These are phyloP conservation scores for Spodoptera frugiperda DNA, from an alignment of 1,140 invertebrate genomes.

Conservation along the genomic window DNA sequence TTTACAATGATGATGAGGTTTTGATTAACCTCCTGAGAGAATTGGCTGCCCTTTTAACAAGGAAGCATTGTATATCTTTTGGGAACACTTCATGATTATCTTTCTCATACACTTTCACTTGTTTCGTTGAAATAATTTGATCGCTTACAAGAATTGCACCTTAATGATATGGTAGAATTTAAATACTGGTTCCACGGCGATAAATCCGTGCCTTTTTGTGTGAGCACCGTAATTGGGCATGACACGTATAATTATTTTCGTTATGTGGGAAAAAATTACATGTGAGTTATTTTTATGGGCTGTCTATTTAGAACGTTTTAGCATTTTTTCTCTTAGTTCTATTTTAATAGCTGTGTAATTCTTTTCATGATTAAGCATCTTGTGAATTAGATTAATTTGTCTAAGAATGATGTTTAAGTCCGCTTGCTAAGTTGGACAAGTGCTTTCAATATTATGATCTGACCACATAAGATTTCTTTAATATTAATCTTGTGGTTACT, in stretches of 20 bases:
- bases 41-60: conserved; percentile 38
- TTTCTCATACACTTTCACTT: conserved; percentile 51
- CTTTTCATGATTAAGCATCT: too few relatives aligned
- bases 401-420: background rate
- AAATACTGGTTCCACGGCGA: conserved; percentile 36
- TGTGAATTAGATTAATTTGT: background rate
- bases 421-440: background rate
- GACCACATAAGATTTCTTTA: too few relatives aligned
- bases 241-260: conserved; percentile 35
- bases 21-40: conserved; percentile 36
- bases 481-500: background rate
- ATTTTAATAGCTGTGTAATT: background rate
- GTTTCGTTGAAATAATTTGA: conserved; percentile 48
- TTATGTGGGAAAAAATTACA: conserved; percentile 25
- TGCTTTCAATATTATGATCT: too few relatives aligned
- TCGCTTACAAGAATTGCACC: conserved; percentile 41
- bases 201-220: conserved; percentile 39
- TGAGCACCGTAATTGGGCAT: conserved; percentile 17
- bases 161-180: conserved; percentile 37
- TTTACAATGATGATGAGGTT: conserved; percentile 29
- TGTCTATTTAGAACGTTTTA: conserved; percentile 12
- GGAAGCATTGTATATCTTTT: conserved; percentile 36
- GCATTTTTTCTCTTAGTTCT: background rate
- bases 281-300: conserved; percentile 1
- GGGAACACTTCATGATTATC: conserved; percentile 37